phyloP scores from a whole-genome alignment of 1,140 invertebrate species.

The Eurosta solidaginis region DNA sequence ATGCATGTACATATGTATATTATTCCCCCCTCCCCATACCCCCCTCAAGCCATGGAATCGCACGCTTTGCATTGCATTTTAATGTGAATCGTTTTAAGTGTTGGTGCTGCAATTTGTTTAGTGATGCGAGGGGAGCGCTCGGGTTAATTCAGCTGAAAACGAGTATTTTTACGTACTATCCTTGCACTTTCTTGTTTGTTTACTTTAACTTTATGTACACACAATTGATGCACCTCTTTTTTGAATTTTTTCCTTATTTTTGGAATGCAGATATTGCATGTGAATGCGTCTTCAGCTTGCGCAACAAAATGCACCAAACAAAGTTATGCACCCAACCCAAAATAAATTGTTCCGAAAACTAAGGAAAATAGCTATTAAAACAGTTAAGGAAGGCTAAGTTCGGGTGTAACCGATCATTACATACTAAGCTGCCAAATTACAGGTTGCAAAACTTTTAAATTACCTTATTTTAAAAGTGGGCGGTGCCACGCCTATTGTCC shows the following conservation, averaged over 20 bases:
- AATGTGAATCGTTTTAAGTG: background rate
- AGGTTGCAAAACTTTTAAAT: too few species aligned
- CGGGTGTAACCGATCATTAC: too few species aligned
- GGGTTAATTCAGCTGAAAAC: constrained; percentile 12
- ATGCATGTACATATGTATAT: background rate
- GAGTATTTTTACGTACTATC: constrained; percentile 15
- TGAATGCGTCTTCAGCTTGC: background rate
- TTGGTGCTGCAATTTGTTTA: background rate
- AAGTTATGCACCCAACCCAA: too few species aligned
- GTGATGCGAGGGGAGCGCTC: background rate
- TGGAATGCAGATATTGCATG: background rate
- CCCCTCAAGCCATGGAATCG: background rate
- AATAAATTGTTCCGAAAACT: too few species aligned
- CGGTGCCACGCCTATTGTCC: too few species aligned
- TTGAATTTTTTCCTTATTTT: too few species aligned
- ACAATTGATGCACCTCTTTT: constrained; percentile 8
- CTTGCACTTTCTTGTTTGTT: constrained; percentile 27
- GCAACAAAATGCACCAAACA: too few species aligned
- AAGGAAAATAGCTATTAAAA: too few species aligned
- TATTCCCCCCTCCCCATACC: background rate
- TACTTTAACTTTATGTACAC: too few species aligned
- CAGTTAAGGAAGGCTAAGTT: too few species aligned
- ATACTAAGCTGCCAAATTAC: too few species aligned
- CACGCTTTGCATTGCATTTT: background rate
- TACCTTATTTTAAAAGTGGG: too few species aligned